Conservation (phyloP, 92 coral and sea anemone genomes). For the Blastomussa wellsi region DNA sequence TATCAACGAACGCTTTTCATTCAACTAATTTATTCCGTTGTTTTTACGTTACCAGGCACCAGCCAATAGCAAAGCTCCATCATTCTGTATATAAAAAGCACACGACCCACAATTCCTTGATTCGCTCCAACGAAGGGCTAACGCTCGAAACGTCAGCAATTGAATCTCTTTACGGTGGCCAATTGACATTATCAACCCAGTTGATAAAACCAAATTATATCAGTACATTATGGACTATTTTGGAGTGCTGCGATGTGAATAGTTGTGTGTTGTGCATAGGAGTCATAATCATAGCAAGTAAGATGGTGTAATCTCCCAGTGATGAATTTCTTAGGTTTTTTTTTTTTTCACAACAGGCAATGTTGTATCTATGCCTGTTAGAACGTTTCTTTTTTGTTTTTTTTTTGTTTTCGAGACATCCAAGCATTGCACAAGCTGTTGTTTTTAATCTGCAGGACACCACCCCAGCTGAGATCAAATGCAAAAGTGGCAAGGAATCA, state of each 20-base stretch:
- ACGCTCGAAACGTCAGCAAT: too few species aligned
- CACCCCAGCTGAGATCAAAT: background rate
- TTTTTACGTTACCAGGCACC: too few species aligned
- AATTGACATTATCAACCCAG: too few species aligned
- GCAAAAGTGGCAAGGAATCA: background rate
- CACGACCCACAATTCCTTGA: too few species aligned
- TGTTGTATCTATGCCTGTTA: background rate
- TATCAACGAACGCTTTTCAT: too few species aligned
- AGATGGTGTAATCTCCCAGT: background rate
- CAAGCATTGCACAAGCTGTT: background rate
- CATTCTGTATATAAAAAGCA: too few species aligned
- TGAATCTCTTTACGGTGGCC: too few species aligned
- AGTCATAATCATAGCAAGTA: background rate
- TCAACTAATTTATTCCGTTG: too few species aligned
- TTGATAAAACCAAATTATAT: too few species aligned
- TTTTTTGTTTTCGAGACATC: background rate
- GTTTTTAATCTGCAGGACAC: slow-evolving; percentile 4
- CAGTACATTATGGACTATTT: too few species aligned
- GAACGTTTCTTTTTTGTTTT: background rate
- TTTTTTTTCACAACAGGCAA: background rate
- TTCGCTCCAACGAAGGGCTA: too few species aligned
- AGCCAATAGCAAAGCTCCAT: too few species aligned
- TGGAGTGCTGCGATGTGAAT: background rate
- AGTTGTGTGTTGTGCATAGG: background rate
- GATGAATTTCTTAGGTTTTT: background rate